These are phyloP conservation scores for Ephydatia muelleri DNA, from an alignment of 37 sponge, comb jelly and placozoan genomes.

Conservation along the genomic window DNA sequence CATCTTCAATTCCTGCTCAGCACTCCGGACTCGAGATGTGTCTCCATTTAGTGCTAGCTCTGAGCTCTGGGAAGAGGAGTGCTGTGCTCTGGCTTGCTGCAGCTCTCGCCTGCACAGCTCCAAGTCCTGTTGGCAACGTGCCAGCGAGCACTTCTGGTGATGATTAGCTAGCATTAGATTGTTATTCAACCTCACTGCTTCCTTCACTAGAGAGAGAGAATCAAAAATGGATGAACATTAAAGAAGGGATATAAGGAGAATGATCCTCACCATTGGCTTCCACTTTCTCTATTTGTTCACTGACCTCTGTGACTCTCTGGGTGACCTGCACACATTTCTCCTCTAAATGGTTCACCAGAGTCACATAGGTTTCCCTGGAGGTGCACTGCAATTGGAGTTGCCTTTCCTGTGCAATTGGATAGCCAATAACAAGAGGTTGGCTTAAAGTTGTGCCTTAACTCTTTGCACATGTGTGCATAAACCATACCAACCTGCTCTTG, in stretches of 20 bases:
- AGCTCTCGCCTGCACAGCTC: slow-evolving; percentile 33
- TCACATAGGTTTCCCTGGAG: slow-evolving; percentile 51
- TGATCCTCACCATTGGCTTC: slow-evolving; percentile 52
- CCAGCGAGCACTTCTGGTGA: slow-evolving; percentile 63
- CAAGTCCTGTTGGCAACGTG: slow-evolving; percentile 24
- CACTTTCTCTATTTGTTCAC: slow-evolving; percentile 56
- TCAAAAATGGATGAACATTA: neutral
- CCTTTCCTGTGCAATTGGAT: slow-evolving; percentile 27
- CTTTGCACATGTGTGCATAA: too few species aligned
- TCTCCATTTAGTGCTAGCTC: neutral
- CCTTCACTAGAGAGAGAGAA: slow-evolving; percentile 28
- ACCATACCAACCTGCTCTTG: slow-evolving; percentile 51
- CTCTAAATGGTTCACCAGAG: slow-evolving; percentile 53
- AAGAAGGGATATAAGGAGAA: neutral
- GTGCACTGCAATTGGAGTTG: slow-evolving; percentile 59
- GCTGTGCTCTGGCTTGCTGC: slow-evolving; percentile 15
- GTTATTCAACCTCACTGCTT: slow-evolving; percentile 34
- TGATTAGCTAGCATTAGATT: slow-evolving; percentile 56
- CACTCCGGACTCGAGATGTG: neutral
- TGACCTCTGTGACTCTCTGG: slow-evolving; percentile 21
- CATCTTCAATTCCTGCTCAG: slow-evolving; percentile 67
- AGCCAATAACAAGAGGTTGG: neutral
- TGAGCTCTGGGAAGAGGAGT: neutral
- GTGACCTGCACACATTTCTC: slow-evolving; percentile 41
- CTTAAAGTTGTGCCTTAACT: too few species aligned